Evolutionary conservation across 2,113 vertebrate species (phyloP), one percentile per base, ranked within the genome.

Genomic region (Solenodon paradoxus): DNA sequence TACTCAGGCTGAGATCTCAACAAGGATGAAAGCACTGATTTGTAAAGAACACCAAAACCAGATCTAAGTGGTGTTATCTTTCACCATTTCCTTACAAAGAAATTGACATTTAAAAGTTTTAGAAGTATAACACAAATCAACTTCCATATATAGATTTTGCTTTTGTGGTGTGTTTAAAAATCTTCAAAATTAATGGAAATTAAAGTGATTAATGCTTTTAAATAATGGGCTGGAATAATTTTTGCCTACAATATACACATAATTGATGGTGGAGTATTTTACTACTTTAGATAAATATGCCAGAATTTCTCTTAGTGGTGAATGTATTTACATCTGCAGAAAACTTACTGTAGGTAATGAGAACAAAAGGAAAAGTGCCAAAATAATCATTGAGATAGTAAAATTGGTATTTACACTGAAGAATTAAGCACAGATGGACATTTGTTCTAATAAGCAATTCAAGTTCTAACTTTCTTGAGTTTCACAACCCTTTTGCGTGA

Each of bases 71-170:
- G 66, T 26, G 40, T 55, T 55, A 3, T 51, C 42, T 68, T 95
- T 95, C 69, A 30, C 42, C 11, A 68, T 93, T 93, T 69, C 19
- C 53, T 90, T 80, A 30, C 28, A 38, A 94, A 10, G 35, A 97
- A 40, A 32, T 57, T 59, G 47, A 66, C 32, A 30, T 77, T 93
- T 95, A 11, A 45, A 88, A 78, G 64, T 51, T 71, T 95, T 89
- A 78, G 12, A 49, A 40, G 2, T 64, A 1, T 77, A 71, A 83
- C 61, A 92, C 80, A 93, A 94, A 51, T 89, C 32, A 89, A 59
- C 16, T 91, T 66, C n/a, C 4, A 69, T 82, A 16, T 17, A 42
- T 47, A 42, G 20, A 53, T 83, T 95, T 20, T 64, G 4, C 38
- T 92, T 88, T 87, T 55, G 20, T 87, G 40, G 28, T 63, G 20